A percentile compares a stretch with the other conserved stretches of the same genome.
Evolutionary conservation across 2,888 invertebrate genomes (phyloP).

Genomic region (Cataglyphis albicans): DNA sequence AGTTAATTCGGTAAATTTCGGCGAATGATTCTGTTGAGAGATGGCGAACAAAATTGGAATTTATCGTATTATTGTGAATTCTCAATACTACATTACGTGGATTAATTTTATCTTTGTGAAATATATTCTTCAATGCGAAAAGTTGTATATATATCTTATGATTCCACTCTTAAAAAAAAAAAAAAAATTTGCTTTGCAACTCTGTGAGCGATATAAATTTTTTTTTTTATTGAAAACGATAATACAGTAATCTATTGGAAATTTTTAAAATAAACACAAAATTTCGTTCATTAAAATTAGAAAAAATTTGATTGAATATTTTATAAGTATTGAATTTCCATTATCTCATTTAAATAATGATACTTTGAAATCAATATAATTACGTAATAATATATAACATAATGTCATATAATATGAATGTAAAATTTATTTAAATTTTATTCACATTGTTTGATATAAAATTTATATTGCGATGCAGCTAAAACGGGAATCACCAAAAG

Average conservation of each 20-base stretch:
- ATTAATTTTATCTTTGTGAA: constrained; percentile 30
- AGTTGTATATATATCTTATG: constrained; percentile 35
- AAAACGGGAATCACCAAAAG: not conserved
- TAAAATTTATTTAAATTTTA: constrained; percentile 21
- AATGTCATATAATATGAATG: not conserved
- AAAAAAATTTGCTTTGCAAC: constrained; percentile 41
- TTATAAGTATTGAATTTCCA: constrained; percentile 22
- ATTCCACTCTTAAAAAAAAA: constrained; percentile 7
- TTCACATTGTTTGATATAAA: not conserved
- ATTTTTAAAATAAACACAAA: constrained; percentile 43
- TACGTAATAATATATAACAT: not conserved
- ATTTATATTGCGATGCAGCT: not conserved
- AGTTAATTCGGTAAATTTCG: constrained; percentile 41
- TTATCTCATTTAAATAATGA: not conserved
- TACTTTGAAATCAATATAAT: constrained; percentile 19
- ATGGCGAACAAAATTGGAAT: constrained; percentile 16
- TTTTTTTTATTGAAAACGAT: constrained; percentile 48
- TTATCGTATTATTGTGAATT: constrained; percentile 20
- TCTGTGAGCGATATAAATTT: constrained; percentile 42
- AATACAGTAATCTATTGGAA: constrained; percentile 46
- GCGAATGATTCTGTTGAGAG: not conserved
- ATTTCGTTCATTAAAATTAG: constrained; percentile 54
- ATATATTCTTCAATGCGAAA: constrained; percentile 16
- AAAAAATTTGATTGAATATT: constrained; percentile 50
- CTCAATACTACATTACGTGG: constrained; percentile 1